Conservation (phyloP, 1,140 invertebrate genomes). For the Lasioglossum baleicum region DNA sequence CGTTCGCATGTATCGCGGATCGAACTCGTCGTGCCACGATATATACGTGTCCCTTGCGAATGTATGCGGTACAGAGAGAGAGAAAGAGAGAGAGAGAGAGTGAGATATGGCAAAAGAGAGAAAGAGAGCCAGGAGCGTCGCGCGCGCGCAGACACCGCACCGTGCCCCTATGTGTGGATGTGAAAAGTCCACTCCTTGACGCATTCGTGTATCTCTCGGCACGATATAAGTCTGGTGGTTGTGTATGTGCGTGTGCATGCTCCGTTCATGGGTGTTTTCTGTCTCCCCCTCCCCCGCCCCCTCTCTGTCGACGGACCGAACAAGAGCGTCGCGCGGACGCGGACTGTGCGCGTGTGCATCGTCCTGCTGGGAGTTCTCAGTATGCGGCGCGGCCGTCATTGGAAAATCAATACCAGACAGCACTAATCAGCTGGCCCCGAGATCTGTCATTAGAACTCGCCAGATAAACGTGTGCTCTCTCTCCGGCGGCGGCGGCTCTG, state of each 20-base stretch:
- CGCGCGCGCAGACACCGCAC: neutral
- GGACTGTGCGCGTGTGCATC: conserved; percentile 60
- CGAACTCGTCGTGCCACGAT: conserved; percentile 33
- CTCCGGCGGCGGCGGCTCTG: too few species aligned
- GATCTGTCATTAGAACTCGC: conserved; percentile 69
- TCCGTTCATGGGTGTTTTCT: conserved; percentile 50
- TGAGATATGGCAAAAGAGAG: too few species aligned
- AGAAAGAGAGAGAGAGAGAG: too few species aligned
- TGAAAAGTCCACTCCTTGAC: conserved; percentile 20
- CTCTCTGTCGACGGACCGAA: conserved; percentile 21
- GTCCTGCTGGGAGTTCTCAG: conserved; percentile 63
- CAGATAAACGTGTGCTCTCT: conserved; percentile 37
- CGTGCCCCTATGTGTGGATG: neutral
- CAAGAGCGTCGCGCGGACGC: conserved; percentile 31
- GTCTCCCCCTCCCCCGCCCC: too few species aligned
- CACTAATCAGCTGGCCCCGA: conserved; percentile 77
- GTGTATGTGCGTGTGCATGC: conserved; percentile 11
- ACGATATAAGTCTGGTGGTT: neutral
- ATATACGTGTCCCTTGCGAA: conserved; percentile 4
- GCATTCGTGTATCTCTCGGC: conserved; percentile 10
- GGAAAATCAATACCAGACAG: conserved; percentile 78
- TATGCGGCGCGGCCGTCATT: conserved; percentile 72
- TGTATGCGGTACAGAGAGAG: neutral
- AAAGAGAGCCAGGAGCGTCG: neutral
- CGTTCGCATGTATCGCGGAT: conserved; percentile 34